Evolutionary conservation across 2,113 vertebrate genomes (phyloP).

Genomic region (Pipra filicauda): DNA sequence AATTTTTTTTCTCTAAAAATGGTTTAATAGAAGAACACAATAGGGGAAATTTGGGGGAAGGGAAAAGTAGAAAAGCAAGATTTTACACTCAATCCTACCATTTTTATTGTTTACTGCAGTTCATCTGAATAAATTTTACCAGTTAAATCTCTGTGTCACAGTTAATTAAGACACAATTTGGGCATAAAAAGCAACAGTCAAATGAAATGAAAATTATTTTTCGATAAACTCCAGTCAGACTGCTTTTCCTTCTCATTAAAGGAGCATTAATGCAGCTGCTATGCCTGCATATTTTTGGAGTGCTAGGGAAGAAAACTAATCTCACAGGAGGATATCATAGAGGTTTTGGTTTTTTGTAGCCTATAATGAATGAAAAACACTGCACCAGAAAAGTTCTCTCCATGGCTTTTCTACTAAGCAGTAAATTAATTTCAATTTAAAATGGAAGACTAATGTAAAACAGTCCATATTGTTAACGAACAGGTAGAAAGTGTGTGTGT

Average conservation of each 20-base stretch:
- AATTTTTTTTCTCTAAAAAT: neutral
- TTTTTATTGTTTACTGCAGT: slow-evolving; percentile 7
- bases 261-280: slow-evolving; percentile 40
- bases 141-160: slow-evolving; percentile 21
- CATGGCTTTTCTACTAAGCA: neutral
- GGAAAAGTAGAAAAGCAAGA: neutral
- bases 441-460: neutral
- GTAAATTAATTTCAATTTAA: neutral
- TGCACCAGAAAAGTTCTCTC: neutral
- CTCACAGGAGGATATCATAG: neutral
- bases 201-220: slow-evolving; percentile 62
- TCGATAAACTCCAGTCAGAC: slow-evolving; percentile 30
- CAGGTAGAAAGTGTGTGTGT: neutral
- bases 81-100: neutral
- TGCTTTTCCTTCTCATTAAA: slow-evolving; percentile 50
- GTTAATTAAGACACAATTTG: slow-evolving; percentile 58
- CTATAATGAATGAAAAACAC: neutral
- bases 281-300: neutral
- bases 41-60: neutral
- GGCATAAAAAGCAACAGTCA: neutral
- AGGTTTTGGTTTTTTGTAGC: neutral
- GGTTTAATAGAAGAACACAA: neutral
- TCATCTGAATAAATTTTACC: slow-evolving; percentile 29
- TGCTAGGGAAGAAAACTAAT: slow-evolving; percentile 38
- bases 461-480: neutral